phyloP scores from a whole-genome alignment of 2,888 invertebrate genomes.

The Drosophila pegasa region DNA sequence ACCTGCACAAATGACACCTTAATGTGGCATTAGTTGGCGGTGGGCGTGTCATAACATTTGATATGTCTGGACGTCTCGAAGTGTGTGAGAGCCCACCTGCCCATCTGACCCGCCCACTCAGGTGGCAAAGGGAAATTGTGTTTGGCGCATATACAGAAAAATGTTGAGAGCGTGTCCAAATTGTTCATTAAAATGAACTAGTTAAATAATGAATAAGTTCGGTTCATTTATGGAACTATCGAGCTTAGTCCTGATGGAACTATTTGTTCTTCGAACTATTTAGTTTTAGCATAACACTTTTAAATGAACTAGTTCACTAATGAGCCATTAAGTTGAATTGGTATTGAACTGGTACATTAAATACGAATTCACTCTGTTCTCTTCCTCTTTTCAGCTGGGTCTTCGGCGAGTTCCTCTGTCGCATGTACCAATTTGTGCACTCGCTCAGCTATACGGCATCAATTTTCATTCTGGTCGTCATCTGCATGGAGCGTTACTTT shows the following conservation, averaged over 20 bases:
- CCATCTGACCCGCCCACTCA: background rate
- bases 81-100: background rate
- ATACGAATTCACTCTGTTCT: background rate
- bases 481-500: slow-evolving; percentile 94
- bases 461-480: slow-evolving; percentile 94
- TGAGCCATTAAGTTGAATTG: too few relatives aligned
- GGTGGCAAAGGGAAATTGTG: background rate
- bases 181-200: background rate
- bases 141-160: background rate
- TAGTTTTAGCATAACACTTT: too few relatives aligned
- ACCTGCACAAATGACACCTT: slow-evolving; percentile 62
- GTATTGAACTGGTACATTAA: background rate
- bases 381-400: slow-evolving; percentile 88
- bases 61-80: slow-evolving; percentile 18
- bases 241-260: background rate
- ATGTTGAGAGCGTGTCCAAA: background rate
- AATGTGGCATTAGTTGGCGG: slow-evolving; percentile 58
- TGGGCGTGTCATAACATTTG: slow-evolving; percentile 55
- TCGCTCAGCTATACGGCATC: slow-evolving; percentile 95
- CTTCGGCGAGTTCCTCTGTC: slow-evolving; percentile 93
- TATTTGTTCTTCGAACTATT: too few relatives aligned
- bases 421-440: slow-evolving; percentile 95
- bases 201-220: background rate
- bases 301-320: slow-evolving; percentile 5
- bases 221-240: background rate